Evolutionary conservation across 2,888 invertebrate genomes (phyloP), one percentile per base, ranked within the genome.

Genomic region (Lasioglossum malachurum): DNA sequence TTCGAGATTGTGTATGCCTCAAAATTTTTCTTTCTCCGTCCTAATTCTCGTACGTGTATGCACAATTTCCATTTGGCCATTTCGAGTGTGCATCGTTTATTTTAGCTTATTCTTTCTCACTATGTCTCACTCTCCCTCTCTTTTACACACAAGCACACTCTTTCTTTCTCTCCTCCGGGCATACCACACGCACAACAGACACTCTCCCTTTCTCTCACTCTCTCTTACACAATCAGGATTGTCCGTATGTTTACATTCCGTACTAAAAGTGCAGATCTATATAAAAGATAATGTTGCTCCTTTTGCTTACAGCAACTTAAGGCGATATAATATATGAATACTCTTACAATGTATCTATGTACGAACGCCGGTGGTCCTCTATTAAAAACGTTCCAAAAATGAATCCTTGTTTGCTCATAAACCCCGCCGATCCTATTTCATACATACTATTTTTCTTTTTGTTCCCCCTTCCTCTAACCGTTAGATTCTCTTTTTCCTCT

Each of bases 181-280:
- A 64, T 27, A 41, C 16, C 44, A n/a, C n/a, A n/a, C 12, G 12
- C 71, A 19, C 64, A 57, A 31, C 64, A 64, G 16, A 64, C 71
- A 14, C 71, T n/a, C 71, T 71, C 4, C 4, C 41, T 71, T 41
- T 49, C 71, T 41, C 72, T 27, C 60, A 78, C 14, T 76, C n/a
- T 53, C 67, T 38, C 57, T 64, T 73, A 46, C 81, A 72, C 75
- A 41, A 78, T 87, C 79, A 82, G 71, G 87, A 88, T 87, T 88
- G 87, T 87, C 82, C 84, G 77, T 78, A 81, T 83, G 81, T 79
- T 82, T 83, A 83, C 80, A 75, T 81, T 80, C 78, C 86, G 79
- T 82, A 77, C 88, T 88, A 88, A 88, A 84, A 84, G 88, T 87
- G 86, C 88, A 87, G 82, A 80, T 74, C 88, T 84, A 88, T 87